Evolutionary conservation across 2,888 invertebrate species (phyloP).

Genomic region (Sinohyriopsis cumingii): DNA sequence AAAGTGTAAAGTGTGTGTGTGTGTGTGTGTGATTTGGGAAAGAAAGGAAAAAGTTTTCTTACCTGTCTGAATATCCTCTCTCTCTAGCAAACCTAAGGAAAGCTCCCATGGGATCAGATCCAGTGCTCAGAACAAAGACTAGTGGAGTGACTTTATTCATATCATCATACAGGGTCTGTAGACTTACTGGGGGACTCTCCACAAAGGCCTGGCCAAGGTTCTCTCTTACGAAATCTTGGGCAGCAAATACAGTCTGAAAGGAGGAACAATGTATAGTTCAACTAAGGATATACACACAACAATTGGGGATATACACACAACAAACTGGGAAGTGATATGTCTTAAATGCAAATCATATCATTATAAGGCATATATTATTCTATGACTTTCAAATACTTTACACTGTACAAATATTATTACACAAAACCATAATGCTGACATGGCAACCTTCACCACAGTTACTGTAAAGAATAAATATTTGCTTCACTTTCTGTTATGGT

Average conservation of each 20-base stretch:
- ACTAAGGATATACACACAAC: not conserved
- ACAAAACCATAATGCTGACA: too few relatives aligned
- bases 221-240: slow-evolving; percentile 84
- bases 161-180: slow-evolving; percentile 72
- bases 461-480: too few relatives aligned
- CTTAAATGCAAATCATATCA: too few relatives aligned
- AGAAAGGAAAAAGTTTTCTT: slow-evolving; percentile 15
- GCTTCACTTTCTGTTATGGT: too few relatives aligned
- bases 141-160: slow-evolving; percentile 79
- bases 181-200: slow-evolving; percentile 84
- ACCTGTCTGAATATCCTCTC: slow-evolving; percentile 68
- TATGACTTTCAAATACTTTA: too few relatives aligned
- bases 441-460: too few relatives aligned
- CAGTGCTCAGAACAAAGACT: slow-evolving; percentile 89
- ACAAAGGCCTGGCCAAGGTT: slow-evolving; percentile 86
- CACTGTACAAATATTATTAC: too few relatives aligned
- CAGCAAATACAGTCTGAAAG: slow-evolving; percentile 81
- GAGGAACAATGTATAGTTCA: not conserved
- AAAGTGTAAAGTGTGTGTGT: too few relatives aligned
- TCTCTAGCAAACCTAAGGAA: slow-evolving; percentile 72
- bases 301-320: not conserved
- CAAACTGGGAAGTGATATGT: too few relatives aligned
- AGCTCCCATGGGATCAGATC: slow-evolving; percentile 76
- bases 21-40: too few relatives aligned
- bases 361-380: too few relatives aligned